These are phyloP conservation scores for Psilopsiagon aymara DNA, from an alignment of 2,113 vertebrate species.

Conservation along the genomic window DNA sequence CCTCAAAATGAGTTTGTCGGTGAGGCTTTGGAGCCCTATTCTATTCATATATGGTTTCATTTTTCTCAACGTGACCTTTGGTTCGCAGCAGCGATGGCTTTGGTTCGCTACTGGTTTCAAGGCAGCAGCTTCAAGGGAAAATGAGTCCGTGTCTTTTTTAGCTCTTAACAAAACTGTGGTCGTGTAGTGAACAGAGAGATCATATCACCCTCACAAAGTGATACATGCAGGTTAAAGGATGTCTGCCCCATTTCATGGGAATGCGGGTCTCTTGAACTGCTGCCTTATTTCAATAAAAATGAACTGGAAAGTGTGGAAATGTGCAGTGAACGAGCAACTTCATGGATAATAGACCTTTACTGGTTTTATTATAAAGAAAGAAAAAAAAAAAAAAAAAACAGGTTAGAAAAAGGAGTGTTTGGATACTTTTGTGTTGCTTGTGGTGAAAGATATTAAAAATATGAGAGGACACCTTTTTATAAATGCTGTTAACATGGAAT, in stretches of 20 bases:
- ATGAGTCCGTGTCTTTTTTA: slow-evolving; percentile 64
- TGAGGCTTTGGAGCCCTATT: slow-evolving; percentile 37
- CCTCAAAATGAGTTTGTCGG: slow-evolving; percentile 55
- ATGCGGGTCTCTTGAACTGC: neutral
- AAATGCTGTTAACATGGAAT: neutral
- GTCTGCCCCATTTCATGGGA: slow-evolving; percentile 37
- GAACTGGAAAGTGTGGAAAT: slow-evolving; percentile 56
- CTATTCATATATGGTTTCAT: slow-evolving; percentile 62
- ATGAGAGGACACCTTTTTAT: neutral
- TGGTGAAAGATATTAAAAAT: neutral
- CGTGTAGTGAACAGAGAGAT: slow-evolving; percentile 71
- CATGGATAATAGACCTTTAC: slow-evolving; percentile 28
- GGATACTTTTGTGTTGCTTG: neutral
- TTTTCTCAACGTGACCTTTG: slow-evolving; percentile 69
- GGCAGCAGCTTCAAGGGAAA: slow-evolving; percentile 57
- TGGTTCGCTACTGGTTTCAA: slow-evolving; percentile 15
- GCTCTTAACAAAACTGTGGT: slow-evolving; percentile 69
- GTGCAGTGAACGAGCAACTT: neutral
- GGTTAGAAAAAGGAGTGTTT: neutral
- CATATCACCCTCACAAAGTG: slow-evolving; percentile 60
- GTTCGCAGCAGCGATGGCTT: neutral
- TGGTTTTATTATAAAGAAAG: neutral
- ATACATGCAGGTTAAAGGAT: slow-evolving; percentile 71
- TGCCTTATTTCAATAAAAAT: slow-evolving; percentile 62
- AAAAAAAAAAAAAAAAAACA: neutral